A percentile compares a stretch with the other conserved stretches of the same genome.
These are phyloP conservation scores for Melierax canorus DNA, from an alignment of 2,113 vertebrate genomes.

Conservation along the genomic window DNA sequence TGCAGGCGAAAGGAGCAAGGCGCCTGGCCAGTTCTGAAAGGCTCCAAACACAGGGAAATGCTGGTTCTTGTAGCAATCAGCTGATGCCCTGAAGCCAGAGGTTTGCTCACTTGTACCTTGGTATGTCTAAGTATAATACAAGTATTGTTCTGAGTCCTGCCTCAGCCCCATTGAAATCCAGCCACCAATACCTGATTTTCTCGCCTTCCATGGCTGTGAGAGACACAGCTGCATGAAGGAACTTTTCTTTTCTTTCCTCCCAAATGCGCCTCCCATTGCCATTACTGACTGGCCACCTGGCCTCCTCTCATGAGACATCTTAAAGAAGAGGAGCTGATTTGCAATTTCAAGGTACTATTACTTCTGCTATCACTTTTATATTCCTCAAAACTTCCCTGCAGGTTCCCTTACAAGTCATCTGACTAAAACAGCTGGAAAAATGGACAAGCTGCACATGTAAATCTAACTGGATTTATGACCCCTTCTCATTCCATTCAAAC, in stretches of 20 bases:
- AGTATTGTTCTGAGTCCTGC: constrained; percentile 22
- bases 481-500: background rate
- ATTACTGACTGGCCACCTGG: background rate
- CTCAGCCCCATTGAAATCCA: constrained; percentile 4
- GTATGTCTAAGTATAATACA: constrained; percentile 37
- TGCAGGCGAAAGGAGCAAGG: background rate
- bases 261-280: background rate
- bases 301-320: background rate
- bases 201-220: background rate
- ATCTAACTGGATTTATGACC: background rate
- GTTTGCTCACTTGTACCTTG: constrained; percentile 21
- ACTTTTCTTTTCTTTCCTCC: constrained; percentile 2
- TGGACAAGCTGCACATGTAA: background rate
- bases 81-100: constrained; percentile 53
- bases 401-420: background rate
- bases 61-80: constrained; percentile 35
- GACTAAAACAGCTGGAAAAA: background rate
- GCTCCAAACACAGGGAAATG: constrained; percentile 3
- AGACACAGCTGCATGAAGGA: background rate
- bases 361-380: background rate
- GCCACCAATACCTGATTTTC: constrained; percentile 45
- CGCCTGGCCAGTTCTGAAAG: background rate
- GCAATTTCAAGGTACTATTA: background rate
- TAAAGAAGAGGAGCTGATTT: background rate
- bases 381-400: background rate